These are phyloP conservation scores for Tamias sibiricus DNA, from an alignment of 2,113 vertebrate species.

Conservation along the genomic window DNA sequence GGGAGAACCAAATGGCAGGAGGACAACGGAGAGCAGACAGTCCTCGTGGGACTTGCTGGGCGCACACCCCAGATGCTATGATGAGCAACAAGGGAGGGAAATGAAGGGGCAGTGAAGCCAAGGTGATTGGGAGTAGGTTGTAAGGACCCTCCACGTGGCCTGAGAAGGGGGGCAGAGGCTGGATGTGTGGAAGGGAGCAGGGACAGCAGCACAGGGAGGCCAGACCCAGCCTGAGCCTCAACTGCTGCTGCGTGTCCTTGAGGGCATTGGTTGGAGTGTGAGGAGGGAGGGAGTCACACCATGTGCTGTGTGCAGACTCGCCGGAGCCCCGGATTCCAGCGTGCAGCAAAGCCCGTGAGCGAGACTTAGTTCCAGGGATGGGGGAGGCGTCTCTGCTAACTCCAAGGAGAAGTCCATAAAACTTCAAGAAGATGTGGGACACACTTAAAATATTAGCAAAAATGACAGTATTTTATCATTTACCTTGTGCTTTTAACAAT, in stretches of 20 bases:
- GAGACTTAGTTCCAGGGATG: not conserved
- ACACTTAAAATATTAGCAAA: not conserved
- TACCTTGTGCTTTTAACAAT: not conserved
- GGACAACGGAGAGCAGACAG: not conserved
- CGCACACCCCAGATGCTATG: not conserved
- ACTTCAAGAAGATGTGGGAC: not conserved
- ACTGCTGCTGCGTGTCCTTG: accelerated
- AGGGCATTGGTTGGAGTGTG: accelerated
- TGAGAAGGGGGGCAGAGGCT: not conserved
- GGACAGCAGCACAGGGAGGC: not conserved
- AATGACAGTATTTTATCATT: not conserved
- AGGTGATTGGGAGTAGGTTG: too few relatives aligned
- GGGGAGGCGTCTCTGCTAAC: not conserved
- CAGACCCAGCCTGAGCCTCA: not conserved
- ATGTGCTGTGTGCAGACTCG: accelerated
- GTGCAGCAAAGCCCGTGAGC: not conserved
- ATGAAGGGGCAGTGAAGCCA: not conserved
- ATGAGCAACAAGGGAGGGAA: not conserved
- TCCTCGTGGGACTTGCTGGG: not conserved
- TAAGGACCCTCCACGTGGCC: not conserved
- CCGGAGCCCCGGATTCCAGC: not conserved
- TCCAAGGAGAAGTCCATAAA: not conserved
- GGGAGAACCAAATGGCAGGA: too few relatives aligned
- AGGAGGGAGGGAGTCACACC: not conserved
- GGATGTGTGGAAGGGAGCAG: not conserved